Base-by-base conservation (phyloP, 2,888 invertebrate species). In the Heliothis peltigera region DNA sequence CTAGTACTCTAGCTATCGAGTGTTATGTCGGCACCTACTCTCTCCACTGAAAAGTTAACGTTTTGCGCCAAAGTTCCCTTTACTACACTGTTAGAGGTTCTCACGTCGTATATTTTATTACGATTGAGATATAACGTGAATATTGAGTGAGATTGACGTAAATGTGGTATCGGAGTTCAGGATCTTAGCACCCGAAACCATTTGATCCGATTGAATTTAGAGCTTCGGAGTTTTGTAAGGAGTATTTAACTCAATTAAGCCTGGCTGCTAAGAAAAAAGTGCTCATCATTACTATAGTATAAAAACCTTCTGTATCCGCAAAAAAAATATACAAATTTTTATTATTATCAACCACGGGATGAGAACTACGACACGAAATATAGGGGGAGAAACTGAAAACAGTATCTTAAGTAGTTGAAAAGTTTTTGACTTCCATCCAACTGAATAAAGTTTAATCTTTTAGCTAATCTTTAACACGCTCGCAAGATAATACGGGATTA, bases 1-100 rank as follows among this genome's bases (percentile, higher is more conserved):
- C 78, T 79, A 82, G 79, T 79, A 80, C 75, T 60, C 48, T 44
- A 61, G 56, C 58, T 67, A 72, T 77, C 75, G 79, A 79, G 75
- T 79, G 79, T 68, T 70, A 76, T 79, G 79, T 79, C 70, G 77
- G 75, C 76, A 78, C 74, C 76, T 81, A 70, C 70, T 74, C 74
- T 68, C 65, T 65, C 64, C 62, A 64, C 71, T 77, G 68, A 74
- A 78, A 81, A 81, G 79, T 79, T 81, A 77, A 73, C 65, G 54
- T 64, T 73, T 70, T 64, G 49, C 64, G 70, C 75, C 64, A 74
- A 74, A 73, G 70, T 72, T 72, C 56, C 59, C 75, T 64, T 75
- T 75, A 75, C 68, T 71, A 64, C 48, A 64, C 49, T 58, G 64
- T 68, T 68, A 76, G 49, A 72, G 32, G 54, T 70, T 78, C 76